Base-by-base conservation (phyloP, 2,113 vertebrate genomes). In the Neolamprologus sp. region DNA sequence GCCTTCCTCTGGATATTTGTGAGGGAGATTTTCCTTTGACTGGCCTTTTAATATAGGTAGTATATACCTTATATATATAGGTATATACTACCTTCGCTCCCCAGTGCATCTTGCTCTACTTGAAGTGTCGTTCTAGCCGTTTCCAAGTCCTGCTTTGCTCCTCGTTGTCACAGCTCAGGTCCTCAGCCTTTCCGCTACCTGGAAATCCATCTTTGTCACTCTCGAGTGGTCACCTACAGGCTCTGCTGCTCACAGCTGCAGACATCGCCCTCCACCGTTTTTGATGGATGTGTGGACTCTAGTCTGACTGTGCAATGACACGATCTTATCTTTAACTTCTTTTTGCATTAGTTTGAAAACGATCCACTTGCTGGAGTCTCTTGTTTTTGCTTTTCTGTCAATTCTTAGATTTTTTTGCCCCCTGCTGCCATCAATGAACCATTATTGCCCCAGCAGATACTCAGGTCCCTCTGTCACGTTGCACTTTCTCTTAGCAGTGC, bases 1-100 rank as follows among this genome's bases (percentile, higher is more conserved):
- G 53, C 21, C 86, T 81, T 86, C 78, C 28, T n/a, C 86, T 87
- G 51, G 33, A 21, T 90, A 85, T 93, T 78, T 5, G 84, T 58
- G 86, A 14, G 17, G 58, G 65, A 19, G 68, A 28, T 40, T 63
- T 60, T 35, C 37, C 79, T 87, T 89, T 80, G 14, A 28, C 85
- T 33, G 33, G 7, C 33, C 3, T 33, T 33, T 33, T 33, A 33
- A 33, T 33, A 33, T 33, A 40, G 37, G 10, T 40, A 11, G 37
- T 40, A 40, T 40, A 40, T 40, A 40, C 37, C 37, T 40, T 10
- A 40, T 40, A 12, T 42, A 42, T 45, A 45, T 45, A 45, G 13
- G 13, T 4, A 45, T 45, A 45, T 47, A 47, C 45, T 16, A 19
- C 3, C 58, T 63, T 33, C 3, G 3, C 57, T 33, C 58, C 10